phyloP scores from a whole-genome alignment of 2,113 vertebrate genomes.

The Tyto alba region DNA sequence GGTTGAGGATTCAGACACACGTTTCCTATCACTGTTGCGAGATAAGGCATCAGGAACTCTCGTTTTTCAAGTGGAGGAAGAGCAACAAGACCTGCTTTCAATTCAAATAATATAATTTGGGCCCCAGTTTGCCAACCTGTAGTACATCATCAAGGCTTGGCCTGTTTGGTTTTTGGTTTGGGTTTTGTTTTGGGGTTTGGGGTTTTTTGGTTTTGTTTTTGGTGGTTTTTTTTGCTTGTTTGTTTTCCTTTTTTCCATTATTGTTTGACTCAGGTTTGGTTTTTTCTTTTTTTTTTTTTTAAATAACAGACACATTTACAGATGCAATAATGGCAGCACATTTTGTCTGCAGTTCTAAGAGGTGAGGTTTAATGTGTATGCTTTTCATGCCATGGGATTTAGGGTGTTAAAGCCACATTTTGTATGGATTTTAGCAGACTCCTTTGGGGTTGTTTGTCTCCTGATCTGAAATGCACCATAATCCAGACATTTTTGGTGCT shows the following conservation, averaged over 20 bases:
- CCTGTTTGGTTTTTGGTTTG: no score
- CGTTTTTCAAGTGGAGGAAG: not conserved
- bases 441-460: no score
- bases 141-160: not conserved
- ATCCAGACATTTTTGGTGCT: not conserved
- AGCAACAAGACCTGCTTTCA: not conserved
- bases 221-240: accelerated
- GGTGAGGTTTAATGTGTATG: accelerated
- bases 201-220: no score
- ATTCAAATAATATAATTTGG: not conserved
- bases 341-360: not conserved
- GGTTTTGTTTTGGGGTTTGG: no score
- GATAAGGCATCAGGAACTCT: not conserved
- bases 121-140: not conserved
- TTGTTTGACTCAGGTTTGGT: not conserved
- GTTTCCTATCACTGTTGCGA: not conserved
- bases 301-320: not conserved
- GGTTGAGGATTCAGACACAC: not conserved
- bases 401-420: not conserved
- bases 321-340: accelerated
- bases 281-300: not conserved
- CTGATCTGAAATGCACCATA: not conserved
- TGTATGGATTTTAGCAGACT: not conserved
- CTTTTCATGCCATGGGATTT: not conserved
- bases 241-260: not conserved